Base-by-base conservation (phyloP, 2,888 invertebrate species). In the Protodeltote pygarga region DNA sequence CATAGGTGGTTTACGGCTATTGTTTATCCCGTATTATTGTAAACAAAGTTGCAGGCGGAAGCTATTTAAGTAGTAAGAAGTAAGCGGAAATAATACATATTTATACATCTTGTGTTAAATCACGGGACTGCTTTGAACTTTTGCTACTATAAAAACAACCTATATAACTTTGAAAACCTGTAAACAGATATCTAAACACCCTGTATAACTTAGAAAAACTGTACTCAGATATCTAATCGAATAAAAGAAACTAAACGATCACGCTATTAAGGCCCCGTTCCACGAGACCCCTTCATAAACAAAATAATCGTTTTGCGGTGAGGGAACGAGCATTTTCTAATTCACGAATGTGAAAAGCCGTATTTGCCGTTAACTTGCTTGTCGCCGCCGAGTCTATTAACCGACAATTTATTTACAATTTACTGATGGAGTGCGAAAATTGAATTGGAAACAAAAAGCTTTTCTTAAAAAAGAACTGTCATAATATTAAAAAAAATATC, bases 231-330 rank as follows among this genome's bases (percentile, higher is more conserved):
- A n/a, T n/a, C n/a, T n/a, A 62, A 66, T 57, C 50, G 54, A 77
- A 75, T 75, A 74, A 79, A 80, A 79, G 75, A 79, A 81, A 74
- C 71, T 81, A 83, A 84, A 71, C 71, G 81, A 71, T 75, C 65
- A 64, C 71, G 76, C 79, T 57, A 83, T 83, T 82, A 83, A 74
- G 73, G 70, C 64, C 63, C 72, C 72, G 19, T 61, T 50, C 21
- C 64, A 63, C 62, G 59, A 71, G 62, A 42, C 67, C 70, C 70
- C 74, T 65, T 67, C 67, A 82, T 81, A 80, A 83, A 85, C 81
- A 80, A 89, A 87, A 89, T 89, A 87, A 89, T 85, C 81, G 81
- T 79, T 86, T n/a, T 92, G 89, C 84, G 90, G 91, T 90, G 73
- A 81, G 75, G 79, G 75, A 79, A 77, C 78, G 76, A 77, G 75